Evolutionary conservation across 2,113 vertebrate genomes (phyloP).

Genomic region (Excalfactoria chinensis): DNA sequence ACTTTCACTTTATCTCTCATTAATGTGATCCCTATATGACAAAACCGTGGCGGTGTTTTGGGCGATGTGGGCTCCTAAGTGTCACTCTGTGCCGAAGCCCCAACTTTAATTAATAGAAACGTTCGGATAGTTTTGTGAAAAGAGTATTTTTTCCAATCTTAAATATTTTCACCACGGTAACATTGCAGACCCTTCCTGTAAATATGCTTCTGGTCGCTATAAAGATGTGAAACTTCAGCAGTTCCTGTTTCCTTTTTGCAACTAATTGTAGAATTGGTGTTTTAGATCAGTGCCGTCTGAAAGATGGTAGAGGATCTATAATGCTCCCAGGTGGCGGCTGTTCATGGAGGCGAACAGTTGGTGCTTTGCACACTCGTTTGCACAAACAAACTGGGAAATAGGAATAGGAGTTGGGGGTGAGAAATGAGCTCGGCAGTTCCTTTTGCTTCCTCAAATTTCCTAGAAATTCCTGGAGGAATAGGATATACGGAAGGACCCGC

Average conservation of each 20-base stretch:
- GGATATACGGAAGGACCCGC: rapidly evolving
- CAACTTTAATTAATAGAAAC: background rate
- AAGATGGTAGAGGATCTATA: background rate
- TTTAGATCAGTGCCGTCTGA: background rate
- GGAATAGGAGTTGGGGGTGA: background rate
- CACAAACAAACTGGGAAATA: background rate
- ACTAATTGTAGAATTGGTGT: constrained; percentile 60
- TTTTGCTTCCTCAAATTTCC: background rate
- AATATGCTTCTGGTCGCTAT: constrained; percentile 58
- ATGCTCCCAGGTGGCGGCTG: background rate
- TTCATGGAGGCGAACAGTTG: background rate
- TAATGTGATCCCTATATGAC: constrained; percentile 38
- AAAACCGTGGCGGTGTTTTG: background rate
- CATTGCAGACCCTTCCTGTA: constrained; percentile 43
- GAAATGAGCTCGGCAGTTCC: background rate
- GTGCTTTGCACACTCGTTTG: background rate
- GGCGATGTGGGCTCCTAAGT: background rate
- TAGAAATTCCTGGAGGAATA: background rate
- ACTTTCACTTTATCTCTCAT: constrained; percentile 77
- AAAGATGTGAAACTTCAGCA: constrained; percentile 69
- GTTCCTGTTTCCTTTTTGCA: constrained; percentile 70
- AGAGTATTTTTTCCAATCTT: background rate
- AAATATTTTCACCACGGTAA: constrained; percentile 31
- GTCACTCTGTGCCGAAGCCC: background rate
- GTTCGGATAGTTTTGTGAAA: background rate